Base-by-base conservation (phyloP, 2,113 vertebrate genomes). In the Chlorocebus sabaeus region DNA sequence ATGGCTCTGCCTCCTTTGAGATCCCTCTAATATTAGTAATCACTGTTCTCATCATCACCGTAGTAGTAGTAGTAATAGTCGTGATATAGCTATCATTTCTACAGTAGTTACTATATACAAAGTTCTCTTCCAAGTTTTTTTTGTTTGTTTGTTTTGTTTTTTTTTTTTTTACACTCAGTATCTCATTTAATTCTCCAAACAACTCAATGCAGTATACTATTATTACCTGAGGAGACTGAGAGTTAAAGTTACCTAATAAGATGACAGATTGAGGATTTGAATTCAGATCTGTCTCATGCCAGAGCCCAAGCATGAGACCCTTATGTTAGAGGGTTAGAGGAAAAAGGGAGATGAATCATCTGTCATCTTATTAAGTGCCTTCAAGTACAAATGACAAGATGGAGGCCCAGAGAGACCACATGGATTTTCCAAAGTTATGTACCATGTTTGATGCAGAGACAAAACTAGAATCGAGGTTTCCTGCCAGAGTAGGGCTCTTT, bases 331-430 rank as follows among this genome's bases (percentile, higher is more conserved):
- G 14, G 45, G 1, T 45, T 84, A 59, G 79, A 80, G 17, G 16
- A 68, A 64, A 76, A 76, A 78, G 52, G 20, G 52, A 94, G 57
- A 55, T 55, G 61, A 81, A 13, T 13, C 16, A 75, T 61, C 11
- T 6, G 55, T 48, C 8, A 70, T 30, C 48, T 87, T 64, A n/a
- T 73, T 57, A 30, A 80, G 48, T 86, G 67, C n/a, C 50, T 52
- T 89, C 70, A 48, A 79, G 57, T 73, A 78, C 52, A 85, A 92
- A 90, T n/a, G 89, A 94, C 27, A 89, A 87, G 85, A 84, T 45
- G 17, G 61, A 95, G 50, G 50, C 35, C 38, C 55, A 17, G 73
- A 83, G 55, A 83, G n/a, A 45, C n/a, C 23, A 45, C 81, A 13
- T 35, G 57, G 38, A 72, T 84, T 38, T 14, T 90, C 81, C 52